Base-by-base conservation (phyloP, 2,888 invertebrate genomes). In the Sminthurides aquaticus region DNA sequence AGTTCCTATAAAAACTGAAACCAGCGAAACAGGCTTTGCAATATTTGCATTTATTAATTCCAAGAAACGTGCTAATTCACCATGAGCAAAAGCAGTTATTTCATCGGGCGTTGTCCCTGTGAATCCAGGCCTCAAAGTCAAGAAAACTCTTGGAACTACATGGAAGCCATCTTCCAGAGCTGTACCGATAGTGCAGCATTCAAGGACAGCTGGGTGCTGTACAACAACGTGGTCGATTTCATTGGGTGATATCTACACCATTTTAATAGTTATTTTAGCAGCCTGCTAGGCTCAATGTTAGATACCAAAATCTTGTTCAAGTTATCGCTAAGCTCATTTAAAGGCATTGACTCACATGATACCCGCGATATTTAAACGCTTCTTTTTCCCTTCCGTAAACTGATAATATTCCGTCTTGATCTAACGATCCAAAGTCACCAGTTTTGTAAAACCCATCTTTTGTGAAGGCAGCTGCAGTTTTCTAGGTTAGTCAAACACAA, bases 401-500 rank as follows among this genome's bases (percentile, higher is more conserved):
- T 5, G 18, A 18, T 15, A 52, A 5, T 5, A 52, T 5, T 15
- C 52, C 52, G 20, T 52, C 20, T 52, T 52, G 11, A 22, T 52
- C 52, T 15, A 18, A 52, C 3, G 18, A 52, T 8, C 52, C 52
- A 5, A 15, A 22, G 52, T 52, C 52, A 15, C 52, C 52, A 18
- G 52, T 18, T 52, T 5, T 15, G 22, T 52, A 52, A 22, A 52
- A 52, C 11, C 52, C 52, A 20, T 52, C 52, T 22, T 15, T 8
- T 20, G 52, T 52, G 20, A 52, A 52, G 8, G 52, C 52, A 15
- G 5, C 52, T 22, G 52, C 52, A 52, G 52, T 52, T 52, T 52
- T 52, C 52, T 52, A 52, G 20, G 20, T 20, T 20, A 15, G 20
- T 18, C n/a, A n/a, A n/a, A n/a, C n/a, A n/a, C n/a, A n/a, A n/a